Conservation (phyloP, 2,797 vertebrate species). For the Ceyx erithaca region DNA sequence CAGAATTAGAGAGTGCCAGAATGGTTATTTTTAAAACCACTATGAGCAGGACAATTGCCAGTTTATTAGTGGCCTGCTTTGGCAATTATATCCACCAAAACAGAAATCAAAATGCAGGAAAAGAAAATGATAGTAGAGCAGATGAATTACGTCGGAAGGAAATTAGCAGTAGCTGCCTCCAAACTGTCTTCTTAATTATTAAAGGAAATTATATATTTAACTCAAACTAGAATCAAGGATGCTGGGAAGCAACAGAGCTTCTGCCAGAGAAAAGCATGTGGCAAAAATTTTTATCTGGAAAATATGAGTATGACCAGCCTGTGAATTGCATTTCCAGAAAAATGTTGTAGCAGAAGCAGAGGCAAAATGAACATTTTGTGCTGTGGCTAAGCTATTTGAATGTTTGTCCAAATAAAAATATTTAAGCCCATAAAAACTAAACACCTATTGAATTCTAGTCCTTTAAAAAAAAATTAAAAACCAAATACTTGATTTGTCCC, state of each 20-base stretch:
- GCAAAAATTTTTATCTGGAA: background rate
- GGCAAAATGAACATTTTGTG: background rate
- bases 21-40: background rate
- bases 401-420: background rate
- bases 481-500: background rate
- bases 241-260: background rate
- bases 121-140: background rate
- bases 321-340: background rate
- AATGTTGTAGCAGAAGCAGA: background rate
- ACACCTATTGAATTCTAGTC: background rate
- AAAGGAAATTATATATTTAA: constrained; percentile 27
- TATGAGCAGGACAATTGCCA: background rate
- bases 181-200: constrained; percentile 35
- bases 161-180: background rate
- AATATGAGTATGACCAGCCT: background rate
- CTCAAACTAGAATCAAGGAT: background rate
- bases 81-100: background rate
- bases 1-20: background rate
- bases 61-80: background rate
- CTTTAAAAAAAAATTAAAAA: background rate
- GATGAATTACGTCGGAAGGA: background rate
- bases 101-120: background rate
- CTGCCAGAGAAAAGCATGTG: background rate
- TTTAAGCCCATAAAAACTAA: background rate
- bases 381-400: background rate